phyloP scores from a whole-genome alignment of 2,888 invertebrate species.

The Microdon myrmicae region DNA sequence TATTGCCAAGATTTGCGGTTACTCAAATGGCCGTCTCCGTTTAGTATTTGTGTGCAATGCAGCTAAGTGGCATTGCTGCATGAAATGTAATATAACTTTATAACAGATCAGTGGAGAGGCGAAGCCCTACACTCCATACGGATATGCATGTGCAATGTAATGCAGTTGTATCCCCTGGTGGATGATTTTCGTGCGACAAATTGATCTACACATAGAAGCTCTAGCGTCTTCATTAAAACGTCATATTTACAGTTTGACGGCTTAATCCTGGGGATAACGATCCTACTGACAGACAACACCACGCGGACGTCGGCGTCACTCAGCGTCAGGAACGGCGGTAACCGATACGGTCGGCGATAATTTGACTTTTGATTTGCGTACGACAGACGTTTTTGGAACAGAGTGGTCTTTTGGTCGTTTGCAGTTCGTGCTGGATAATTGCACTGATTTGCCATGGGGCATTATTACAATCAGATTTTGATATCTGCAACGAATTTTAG shows the following conservation, averaged over 20 bases:
- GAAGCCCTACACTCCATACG: conserved; percentile 13
- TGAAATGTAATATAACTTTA: conserved; percentile 36
- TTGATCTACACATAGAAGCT: conserved; percentile 24
- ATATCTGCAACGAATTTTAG: conserved; percentile 25
- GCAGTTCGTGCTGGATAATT: conserved; percentile 21
- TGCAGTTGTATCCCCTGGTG: background rate
- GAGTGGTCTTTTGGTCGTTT: conserved; percentile 7
- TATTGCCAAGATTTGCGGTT: conserved; percentile 36
- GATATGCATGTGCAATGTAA: background rate
- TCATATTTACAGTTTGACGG: conserved; percentile 45
- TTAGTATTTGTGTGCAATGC: background rate
- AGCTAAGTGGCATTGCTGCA: conserved; percentile 26
- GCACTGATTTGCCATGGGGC: conserved; percentile 21
- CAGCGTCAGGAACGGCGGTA: background rate
- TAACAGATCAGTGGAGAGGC: conserved; percentile 32
- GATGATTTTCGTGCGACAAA: conserved; percentile 38
- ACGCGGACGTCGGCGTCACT: background rate
- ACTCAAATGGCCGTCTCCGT: conserved; percentile 26
- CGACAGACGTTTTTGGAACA: conserved; percentile 36
- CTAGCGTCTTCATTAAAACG: conserved; percentile 40
- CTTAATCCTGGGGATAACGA: conserved; percentile 32
- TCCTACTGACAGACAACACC: conserved; percentile 26
- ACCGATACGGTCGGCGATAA: conserved; percentile 3
- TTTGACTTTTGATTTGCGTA: conserved; percentile 22
- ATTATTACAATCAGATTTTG: conserved; percentile 26